Conservation (phyloP, 2,113 vertebrate species). For the Ceyx margarethae region DNA sequence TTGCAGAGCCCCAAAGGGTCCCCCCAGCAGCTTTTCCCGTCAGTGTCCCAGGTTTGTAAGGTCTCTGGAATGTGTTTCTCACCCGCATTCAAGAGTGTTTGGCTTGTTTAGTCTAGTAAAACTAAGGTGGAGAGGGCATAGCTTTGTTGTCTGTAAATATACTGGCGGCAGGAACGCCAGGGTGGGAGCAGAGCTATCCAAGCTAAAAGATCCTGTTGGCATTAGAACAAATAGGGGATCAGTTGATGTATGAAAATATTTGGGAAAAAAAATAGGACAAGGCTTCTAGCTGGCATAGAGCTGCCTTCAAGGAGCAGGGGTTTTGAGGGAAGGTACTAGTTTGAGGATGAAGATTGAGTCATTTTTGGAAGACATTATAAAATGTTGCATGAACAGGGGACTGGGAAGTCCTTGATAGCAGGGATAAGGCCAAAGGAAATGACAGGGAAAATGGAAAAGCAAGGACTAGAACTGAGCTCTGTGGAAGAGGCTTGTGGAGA, state of each 20-base stretch:
- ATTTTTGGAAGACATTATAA: not conserved
- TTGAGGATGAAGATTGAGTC: not conserved
- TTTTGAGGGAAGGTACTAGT: not conserved
- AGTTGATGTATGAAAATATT: not conserved
- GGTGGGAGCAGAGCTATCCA: constrained; percentile 7
- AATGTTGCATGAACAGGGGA: not conserved
- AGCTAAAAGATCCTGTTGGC: constrained; percentile 13
- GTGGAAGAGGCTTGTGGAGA: not conserved
- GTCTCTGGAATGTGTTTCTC: constrained; percentile 39
- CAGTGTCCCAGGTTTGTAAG: not conserved
- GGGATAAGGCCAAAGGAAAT: not conserved
- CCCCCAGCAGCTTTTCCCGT: not conserved
- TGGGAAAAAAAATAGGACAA: not conserved
- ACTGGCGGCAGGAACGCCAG: not conserved
- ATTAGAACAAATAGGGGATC: constrained; percentile 29
- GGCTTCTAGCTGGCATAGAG: not conserved
- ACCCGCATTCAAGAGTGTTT: constrained; percentile 14
- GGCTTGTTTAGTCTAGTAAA: constrained; percentile 53
- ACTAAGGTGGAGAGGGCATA: constrained; percentile 16
- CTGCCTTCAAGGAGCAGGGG: not conserved
- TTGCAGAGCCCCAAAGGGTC: not conserved
- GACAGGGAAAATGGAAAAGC: not conserved
- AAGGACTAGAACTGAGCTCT: not conserved
- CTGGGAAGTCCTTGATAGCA: not conserved
- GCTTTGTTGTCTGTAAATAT: constrained; percentile 47